Evolutionary conservation across 1,140 invertebrate genomes (phyloP).

Genomic region (Cyclargus thomasi): DNA sequence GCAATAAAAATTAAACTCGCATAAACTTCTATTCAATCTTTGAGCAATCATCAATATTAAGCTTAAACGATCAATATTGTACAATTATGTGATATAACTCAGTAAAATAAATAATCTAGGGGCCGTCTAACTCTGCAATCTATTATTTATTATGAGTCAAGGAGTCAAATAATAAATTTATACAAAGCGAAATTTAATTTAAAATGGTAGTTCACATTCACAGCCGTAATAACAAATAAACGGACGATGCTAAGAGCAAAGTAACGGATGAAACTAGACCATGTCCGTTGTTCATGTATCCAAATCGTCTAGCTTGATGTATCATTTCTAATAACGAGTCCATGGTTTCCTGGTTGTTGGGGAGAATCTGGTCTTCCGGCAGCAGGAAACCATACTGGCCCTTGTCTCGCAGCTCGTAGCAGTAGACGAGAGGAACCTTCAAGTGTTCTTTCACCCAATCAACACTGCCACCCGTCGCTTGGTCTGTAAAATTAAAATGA

Average conservation of each 20-base stretch:
- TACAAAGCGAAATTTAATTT: too few relatives aligned
- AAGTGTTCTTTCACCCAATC: constrained; percentile 82
- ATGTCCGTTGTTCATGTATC: constrained; percentile 42
- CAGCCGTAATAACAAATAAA: constrained; percentile 15
- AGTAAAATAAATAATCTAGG: too few relatives aligned
- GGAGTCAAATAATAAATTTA: too few relatives aligned
- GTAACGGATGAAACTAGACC: constrained; percentile 24
- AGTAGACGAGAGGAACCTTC: constrained; percentile 80
- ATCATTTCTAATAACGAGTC: constrained; percentile 80
- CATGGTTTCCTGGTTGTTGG: constrained; percentile 82
- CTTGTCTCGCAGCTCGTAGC: constrained; percentile 80
- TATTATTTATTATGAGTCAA: too few relatives aligned
- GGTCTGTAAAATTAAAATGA: constrained; percentile 57
- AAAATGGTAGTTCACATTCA: too few relatives aligned
- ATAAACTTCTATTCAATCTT: too few relatives aligned
- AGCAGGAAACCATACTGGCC: constrained; percentile 86
- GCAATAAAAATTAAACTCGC: too few relatives aligned
- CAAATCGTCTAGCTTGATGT: constrained; percentile 69
- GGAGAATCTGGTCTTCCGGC: constrained; percentile 84
- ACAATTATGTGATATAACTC: too few relatives aligned
- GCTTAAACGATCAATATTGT: too few relatives aligned
- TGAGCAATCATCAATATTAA: too few relatives aligned
- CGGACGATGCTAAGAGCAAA: constrained; percentile 20
- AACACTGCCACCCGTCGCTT: constrained; percentile 77
- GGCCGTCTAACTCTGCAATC: too few relatives aligned